These are phyloP conservation scores for Flabesymbios commensalis DNA, from an alignment of 2,888 invertebrate genomes.

Conservation along the genomic window DNA sequence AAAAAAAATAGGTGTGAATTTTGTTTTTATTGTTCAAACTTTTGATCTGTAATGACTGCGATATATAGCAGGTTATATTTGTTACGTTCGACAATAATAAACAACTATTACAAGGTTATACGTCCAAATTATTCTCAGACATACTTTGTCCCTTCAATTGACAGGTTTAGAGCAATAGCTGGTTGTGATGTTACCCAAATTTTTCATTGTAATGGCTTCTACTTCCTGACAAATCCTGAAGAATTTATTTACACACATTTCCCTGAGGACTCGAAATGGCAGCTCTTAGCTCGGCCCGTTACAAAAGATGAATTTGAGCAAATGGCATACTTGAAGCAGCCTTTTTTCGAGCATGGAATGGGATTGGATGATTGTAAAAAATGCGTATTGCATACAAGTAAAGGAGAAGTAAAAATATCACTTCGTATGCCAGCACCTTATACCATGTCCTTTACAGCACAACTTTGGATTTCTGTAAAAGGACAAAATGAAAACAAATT, in stretches of 20 bases:
- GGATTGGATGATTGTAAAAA: conserved; percentile 3
- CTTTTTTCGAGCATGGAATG: conserved; percentile 18
- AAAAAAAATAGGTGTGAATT: too few relatives aligned
- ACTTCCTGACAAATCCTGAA: conserved; percentile 6
- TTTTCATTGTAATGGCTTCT: background rate
- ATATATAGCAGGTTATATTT: too few relatives aligned
- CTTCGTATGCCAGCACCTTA: conserved; percentile 8
- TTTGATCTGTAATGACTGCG: too few relatives aligned
- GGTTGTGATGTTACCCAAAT: too few relatives aligned
- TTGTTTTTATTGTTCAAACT: too few relatives aligned
- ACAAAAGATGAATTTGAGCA: conserved; percentile 29
- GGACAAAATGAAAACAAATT: background rate
- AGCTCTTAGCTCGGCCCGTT: conserved; percentile 39
- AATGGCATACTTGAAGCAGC: conserved; percentile 13
- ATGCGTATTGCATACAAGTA: conserved; percentile 9
- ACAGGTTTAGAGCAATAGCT: too few relatives aligned
- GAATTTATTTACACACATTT: conserved; percentile 1
- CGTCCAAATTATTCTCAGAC: too few relatives aligned
- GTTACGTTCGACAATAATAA: too few relatives aligned
- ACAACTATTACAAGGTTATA: too few relatives aligned
- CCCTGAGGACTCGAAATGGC: conserved; percentile 12
- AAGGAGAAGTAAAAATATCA: conserved; percentile 12
- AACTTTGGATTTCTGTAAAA: conserved; percentile 12
- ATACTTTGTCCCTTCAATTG: too few relatives aligned
- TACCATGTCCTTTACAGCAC: conserved; percentile 4